These are phyloP conservation scores for Argynnis bischoffii DNA, from an alignment of 2,888 invertebrate species.

Conservation along the genomic window DNA sequence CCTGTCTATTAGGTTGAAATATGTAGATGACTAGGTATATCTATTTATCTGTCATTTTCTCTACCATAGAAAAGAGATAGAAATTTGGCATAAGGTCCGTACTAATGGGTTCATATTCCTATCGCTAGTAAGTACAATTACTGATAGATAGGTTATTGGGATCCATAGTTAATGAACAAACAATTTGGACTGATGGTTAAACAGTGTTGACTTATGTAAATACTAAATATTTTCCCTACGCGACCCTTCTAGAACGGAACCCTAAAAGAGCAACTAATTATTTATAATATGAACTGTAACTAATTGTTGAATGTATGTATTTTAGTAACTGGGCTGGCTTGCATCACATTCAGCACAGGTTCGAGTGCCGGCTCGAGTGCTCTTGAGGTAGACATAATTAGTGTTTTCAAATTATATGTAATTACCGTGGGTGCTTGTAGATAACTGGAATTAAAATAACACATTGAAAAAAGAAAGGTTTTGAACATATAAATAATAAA, in stretches of 20 bases:
- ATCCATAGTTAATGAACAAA: too few relatives aligned
- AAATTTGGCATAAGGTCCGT: too few relatives aligned
- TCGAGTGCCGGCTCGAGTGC: slow-evolving; percentile 45
- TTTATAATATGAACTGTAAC: neutral
- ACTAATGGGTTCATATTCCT: too few relatives aligned
- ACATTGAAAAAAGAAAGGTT: neutral
- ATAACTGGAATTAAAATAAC: neutral
- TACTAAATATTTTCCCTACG: too few relatives aligned
- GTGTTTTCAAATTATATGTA: slow-evolving; percentile 42
- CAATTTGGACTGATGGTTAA: too few relatives aligned
- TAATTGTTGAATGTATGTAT: slow-evolving; percentile 29
- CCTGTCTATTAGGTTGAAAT: too few relatives aligned
- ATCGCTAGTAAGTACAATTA: too few relatives aligned
- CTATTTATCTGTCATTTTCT: too few relatives aligned
- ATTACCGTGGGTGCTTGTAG: slow-evolving; percentile 13
- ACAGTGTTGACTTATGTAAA: too few relatives aligned
- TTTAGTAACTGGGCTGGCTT: slow-evolving; percentile 28
- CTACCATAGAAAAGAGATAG: too few relatives aligned
- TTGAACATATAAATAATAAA: neutral
- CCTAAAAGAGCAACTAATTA: neutral
- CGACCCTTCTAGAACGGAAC: neutral
- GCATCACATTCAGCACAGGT: slow-evolving; percentile 44
- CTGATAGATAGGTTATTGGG: too few relatives aligned
- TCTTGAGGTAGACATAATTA: slow-evolving; percentile 50
- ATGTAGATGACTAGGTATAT: too few relatives aligned